Evolutionary conservation across 2,797 vertebrate species (phyloP).

Genomic region (Melanotaenia pygmaea): DNA sequence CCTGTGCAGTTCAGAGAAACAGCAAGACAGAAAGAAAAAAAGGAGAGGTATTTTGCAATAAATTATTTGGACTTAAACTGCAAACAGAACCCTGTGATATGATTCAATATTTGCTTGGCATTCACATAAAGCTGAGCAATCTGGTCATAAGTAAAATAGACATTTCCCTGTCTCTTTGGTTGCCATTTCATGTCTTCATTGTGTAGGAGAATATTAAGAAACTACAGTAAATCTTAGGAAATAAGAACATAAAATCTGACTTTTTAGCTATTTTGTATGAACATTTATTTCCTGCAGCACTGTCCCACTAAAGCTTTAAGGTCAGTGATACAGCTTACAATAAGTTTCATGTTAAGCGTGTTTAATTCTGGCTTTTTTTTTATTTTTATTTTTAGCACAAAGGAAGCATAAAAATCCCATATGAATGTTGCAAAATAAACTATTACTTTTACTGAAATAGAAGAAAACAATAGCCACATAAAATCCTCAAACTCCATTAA

Average conservation of each 20-base stretch:
- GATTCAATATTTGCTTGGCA: constrained; percentile 82
- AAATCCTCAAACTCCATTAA: constrained; percentile 16
- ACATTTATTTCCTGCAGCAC: constrained; percentile 28
- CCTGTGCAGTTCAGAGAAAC: constrained; percentile 79
- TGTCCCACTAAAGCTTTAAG: constrained; percentile 18
- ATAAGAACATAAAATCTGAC: constrained; percentile 28
- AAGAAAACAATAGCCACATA: constrained; percentile 3
- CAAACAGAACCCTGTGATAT: constrained; percentile 79
- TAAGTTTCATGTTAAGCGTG: constrained; percentile 20
- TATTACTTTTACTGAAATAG: neutral
- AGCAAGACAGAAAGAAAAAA: constrained; percentile 72
- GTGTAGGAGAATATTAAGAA: constrained; percentile 38
- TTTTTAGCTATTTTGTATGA: constrained; percentile 19
- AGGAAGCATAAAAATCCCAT: neutral
- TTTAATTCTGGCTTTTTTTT: neutral
- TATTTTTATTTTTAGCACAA: constrained; percentile 3
- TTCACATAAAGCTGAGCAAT: constrained; percentile 82
- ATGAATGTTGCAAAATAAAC: constrained; percentile 6
- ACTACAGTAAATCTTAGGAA: constrained; percentile 27
- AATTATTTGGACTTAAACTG: constrained; percentile 88
- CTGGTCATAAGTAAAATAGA: constrained; percentile 82
- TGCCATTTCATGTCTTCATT: constrained; percentile 74
- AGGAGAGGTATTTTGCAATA: constrained; percentile 80
- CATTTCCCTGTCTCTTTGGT: constrained; percentile 72
- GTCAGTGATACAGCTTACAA: constrained; percentile 8